Evolutionary conservation across 2,113 vertebrate species (phyloP), one percentile per base, ranked within the genome.

Genomic region (Pituophis catenifer): DNA sequence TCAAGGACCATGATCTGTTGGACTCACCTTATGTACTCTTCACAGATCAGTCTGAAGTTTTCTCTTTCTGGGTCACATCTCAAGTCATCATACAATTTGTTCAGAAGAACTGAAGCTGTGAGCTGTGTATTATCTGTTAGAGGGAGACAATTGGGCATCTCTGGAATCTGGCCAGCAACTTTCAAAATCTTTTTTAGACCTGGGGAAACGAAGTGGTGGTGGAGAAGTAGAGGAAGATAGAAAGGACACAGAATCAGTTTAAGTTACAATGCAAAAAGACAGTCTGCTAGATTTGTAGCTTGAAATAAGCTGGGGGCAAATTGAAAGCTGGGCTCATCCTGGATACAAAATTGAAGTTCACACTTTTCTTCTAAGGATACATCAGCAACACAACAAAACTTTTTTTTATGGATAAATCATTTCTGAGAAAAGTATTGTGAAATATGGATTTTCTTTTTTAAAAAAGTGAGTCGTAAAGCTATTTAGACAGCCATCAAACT

Each of bases 171-270:
- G 9, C 99, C 99, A 86, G 98, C 99, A 26, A 99, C 98, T 95
- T 99, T 99, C 91, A 99, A 97, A 93, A 99, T 99, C 97, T 99
- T 99, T 96, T 98, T 99, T 93, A 99, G 97, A 88, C 99, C 99
- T 99, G 94, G n/a, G 48, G 54, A 38, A 9, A 33, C 2, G 19
- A 21, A 13, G 1, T 8, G 13, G 53, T 65, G 26, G 1, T 58
- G 2, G 1, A 24, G 0, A 33, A 2, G 70, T 1, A 2, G 29
- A 0, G n/a, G 33, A 81, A 3, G 88, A 58, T 86, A 33, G 13
- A 29, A 24, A 62, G 23, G 57, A 62, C 5, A 26, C 12, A 29
- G 8, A 19, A 17, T 23, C 33, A 33, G 54, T 29, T 55, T 33
- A 33, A 57, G 21, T 33, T 55, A 11, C 55, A 89, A 55, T 33